Evolutionary conservation across 1,140 invertebrate species (phyloP), one percentile per base, ranked within the genome.

Genomic region (Agrilus planipennis): DNA sequence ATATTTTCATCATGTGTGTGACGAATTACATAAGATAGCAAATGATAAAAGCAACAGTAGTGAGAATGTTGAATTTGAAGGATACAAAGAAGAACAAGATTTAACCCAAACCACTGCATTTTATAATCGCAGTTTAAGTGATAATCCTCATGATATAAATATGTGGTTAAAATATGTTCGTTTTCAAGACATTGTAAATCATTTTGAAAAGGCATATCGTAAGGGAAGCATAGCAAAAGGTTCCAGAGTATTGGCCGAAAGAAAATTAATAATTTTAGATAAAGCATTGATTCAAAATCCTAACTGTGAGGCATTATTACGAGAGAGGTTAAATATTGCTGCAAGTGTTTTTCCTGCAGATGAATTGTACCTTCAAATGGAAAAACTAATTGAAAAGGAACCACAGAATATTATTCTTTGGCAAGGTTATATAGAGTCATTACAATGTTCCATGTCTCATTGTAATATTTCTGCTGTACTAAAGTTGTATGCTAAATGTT

Each of bases 401-500:
- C 63, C 65, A 12, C 63, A 62, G 25, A 73, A 72, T 48, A 67
- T 72, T 23, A 58, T 65, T 4, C 50, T 77, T 15, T 78, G 76
- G 76, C 68, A 69, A 43, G 62, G 67, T 4, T 63, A 73, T 32
- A 73, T 78, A 11, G 69, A 70, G 58, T 55, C 65, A 17, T 68
- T 63, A 1, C 71, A 75, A 52, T 67, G 67, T 34, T 75, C 74
- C 4, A 68, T 78, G 62, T 69, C 74, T 0, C 63, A 74, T 29
- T 78, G 75, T 49, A 72, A 63, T 44, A 65, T 70, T 4, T 68
- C 73, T 4, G 65, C 61, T 45, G 67, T 78, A 2, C 47, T 76
- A 10, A 54, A 64, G 36, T 57, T 74, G 10, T 77, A 75, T 50
- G 56, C 60, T 19, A 67, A 67, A 42, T 74, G 71, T 50, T 67